Percentiles rank a stretch among this genome's conserved stretches.
phyloP scores from a whole-genome alignment of 2,888 invertebrate genomes.

The Pheosia gnoma region DNA sequence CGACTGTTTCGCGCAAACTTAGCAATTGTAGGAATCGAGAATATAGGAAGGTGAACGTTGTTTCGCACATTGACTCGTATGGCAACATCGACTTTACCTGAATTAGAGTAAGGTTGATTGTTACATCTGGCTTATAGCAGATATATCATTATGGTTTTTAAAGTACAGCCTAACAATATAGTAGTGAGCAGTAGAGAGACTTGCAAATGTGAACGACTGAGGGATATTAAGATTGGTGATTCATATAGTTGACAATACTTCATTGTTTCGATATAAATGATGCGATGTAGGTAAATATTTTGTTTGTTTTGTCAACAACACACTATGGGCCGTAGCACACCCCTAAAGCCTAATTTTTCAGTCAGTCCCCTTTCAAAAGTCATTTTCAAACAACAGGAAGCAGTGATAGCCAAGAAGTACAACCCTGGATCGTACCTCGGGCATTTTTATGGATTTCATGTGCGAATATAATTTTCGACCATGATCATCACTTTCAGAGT shows the following conservation, averaged over 20 bases:
- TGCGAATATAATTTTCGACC: no score
- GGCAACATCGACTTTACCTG: constrained; percentile 26
- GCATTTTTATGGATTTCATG: no score
- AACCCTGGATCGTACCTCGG: no score
- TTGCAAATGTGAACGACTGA: constrained; percentile 67
- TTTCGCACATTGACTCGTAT: constrained; percentile 23
- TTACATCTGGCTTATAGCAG: constrained; percentile 6
- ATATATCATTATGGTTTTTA: constrained; percentile 24
- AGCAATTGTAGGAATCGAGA: constrained; percentile 56
- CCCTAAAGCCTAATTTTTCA: not conserved
- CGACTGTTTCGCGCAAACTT: constrained; percentile 59
- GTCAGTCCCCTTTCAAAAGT: no score
- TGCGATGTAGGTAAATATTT: constrained; percentile 32
- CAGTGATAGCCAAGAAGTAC: no score
- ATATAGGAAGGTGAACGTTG: constrained; percentile 28
- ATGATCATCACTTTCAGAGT: no score
- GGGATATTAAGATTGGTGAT: constrained; percentile 65
- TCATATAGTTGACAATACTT: constrained; percentile 61
- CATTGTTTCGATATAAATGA: constrained; percentile 56
- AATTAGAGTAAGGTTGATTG: constrained; percentile 23
- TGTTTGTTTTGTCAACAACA: not conserved
- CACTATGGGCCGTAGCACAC: not conserved
- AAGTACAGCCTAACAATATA: constrained; percentile 44
- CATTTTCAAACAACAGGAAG: no score
- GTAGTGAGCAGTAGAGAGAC: constrained; percentile 61